Conservation (phyloP, 2,888 invertebrate species). For the Oxyteleia sp. region DNA sequence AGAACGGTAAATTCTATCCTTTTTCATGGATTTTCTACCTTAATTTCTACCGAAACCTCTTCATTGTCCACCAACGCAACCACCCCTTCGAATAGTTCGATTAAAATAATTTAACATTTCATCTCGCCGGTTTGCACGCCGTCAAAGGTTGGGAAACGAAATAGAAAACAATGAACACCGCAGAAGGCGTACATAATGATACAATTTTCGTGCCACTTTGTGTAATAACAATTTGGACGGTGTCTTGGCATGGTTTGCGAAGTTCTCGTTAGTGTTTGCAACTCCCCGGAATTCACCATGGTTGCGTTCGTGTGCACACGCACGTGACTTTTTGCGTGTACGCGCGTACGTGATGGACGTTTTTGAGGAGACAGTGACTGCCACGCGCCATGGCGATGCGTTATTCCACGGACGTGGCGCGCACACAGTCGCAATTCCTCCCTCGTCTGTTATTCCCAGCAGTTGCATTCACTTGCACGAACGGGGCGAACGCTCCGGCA, state of each 20-base stretch:
- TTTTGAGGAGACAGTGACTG: slow-evolving; percentile 69
- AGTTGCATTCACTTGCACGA: slow-evolving; percentile 68
- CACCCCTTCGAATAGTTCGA: too few species aligned
- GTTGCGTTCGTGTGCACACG: slow-evolving; percentile 69
- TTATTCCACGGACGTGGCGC: slow-evolving; percentile 65
- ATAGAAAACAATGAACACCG: slow-evolving; percentile 16
- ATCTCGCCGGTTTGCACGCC: too few species aligned
- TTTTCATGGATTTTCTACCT: too few species aligned
- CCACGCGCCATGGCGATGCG: slow-evolving; percentile 72
- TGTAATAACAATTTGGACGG: slow-evolving; percentile 43
- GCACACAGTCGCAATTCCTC: slow-evolving; percentile 61
- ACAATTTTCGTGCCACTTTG: slow-evolving; percentile 33
- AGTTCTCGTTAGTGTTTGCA: slow-evolving; percentile 50
- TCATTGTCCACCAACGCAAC: too few species aligned
- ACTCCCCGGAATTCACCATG: slow-evolving; percentile 69
- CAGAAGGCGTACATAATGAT: slow-evolving; percentile 10
- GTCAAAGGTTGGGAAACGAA: too few species aligned
- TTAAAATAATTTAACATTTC: too few species aligned
- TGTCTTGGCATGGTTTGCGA: slow-evolving; percentile 39
- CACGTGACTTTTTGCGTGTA: slow-evolving; percentile 67
- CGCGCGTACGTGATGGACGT: slow-evolving; percentile 66
- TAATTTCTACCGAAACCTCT: too few species aligned
- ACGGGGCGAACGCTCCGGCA: slow-evolving; percentile 52
- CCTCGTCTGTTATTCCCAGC: slow-evolving; percentile 67
- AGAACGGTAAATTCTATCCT: too few species aligned